A percentile compares a stretch with the other conserved stretches of the same genome.
Evolutionary conservation across 2,888 invertebrate species (phyloP).

Genomic region (Scaptomyza caliginosa): DNA sequence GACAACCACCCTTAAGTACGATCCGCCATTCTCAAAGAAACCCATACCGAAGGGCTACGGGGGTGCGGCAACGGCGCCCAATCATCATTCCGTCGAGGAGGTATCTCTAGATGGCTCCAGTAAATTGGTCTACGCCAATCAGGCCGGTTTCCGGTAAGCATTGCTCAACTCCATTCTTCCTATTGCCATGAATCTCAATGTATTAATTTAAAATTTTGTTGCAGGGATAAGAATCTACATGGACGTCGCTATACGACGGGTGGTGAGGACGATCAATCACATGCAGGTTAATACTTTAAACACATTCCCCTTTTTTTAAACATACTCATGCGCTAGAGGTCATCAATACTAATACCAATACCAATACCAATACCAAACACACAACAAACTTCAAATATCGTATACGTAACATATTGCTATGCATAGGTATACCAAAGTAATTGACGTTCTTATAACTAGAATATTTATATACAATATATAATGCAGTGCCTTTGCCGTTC

Average conservation of each 20-base stretch:
- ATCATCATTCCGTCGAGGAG: slow-evolving; percentile 91
- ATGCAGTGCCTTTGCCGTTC: slow-evolving; percentile 50
- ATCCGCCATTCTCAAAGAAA: slow-evolving; percentile 94
- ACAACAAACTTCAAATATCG: slow-evolving; percentile 26
- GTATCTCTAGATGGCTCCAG: slow-evolving; percentile 91
- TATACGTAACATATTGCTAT: slow-evolving; percentile 52
- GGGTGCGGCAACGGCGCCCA: slow-evolving; percentile 87
- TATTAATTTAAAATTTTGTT: slow-evolving; percentile 2
- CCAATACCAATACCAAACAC: not conserved
- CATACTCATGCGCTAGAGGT: slow-evolving; percentile 42
- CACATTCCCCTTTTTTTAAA: slow-evolving; percentile 19
- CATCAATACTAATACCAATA: slow-evolving; percentile 30
- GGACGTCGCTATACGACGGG: slow-evolving; percentile 90
- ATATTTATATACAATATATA: slow-evolving; percentile 33
- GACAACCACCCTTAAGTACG: slow-evolving; percentile 94
- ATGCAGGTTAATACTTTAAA: slow-evolving; percentile 88
- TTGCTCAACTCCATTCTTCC: not conserved
- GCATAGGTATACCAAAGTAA: slow-evolving; percentile 61
- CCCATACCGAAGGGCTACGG: slow-evolving; percentile 89
- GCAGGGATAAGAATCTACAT: slow-evolving; percentile 92
- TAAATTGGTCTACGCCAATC: slow-evolving; percentile 92
- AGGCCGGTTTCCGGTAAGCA: slow-evolving; percentile 88
- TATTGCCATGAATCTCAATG: not conserved
- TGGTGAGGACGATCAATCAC: slow-evolving; percentile 90
- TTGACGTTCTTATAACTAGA: slow-evolving; percentile 55